Percentiles rank a stretch among this genome's conserved stretches.
These are phyloP conservation scores for Barbus barbus DNA, from an alignment of 2,113 vertebrate genomes.

Conservation along the genomic window DNA sequence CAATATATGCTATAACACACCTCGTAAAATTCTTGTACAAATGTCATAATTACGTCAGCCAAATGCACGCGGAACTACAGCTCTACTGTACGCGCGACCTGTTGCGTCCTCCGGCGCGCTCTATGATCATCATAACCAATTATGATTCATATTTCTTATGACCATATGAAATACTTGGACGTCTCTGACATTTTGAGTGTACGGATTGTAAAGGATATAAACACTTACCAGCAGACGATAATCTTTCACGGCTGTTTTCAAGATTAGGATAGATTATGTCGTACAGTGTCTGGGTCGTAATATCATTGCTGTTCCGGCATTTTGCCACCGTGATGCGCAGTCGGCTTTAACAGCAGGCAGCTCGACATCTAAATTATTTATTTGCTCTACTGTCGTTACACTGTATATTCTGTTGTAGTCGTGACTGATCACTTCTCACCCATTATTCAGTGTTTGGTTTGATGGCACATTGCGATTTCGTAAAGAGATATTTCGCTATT, in stretches of 20 bases:
- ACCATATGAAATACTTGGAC: conserved; percentile 62
- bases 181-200: conserved; percentile 50
- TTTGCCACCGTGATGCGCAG: conserved; percentile 76
- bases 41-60: conserved; percentile 50
- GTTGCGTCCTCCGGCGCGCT: conserved; percentile 73
- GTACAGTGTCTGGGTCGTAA: conserved; percentile 68
- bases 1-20: not conserved
- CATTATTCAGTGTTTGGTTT: conserved; percentile 53
- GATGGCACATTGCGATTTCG: conserved; percentile 50
- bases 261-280: conserved; percentile 51
- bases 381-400: conserved; percentile 47
- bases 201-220: not conserved
- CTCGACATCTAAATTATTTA: conserved; percentile 69
- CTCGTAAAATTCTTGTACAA: conserved; percentile 15
- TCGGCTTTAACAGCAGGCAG: conserved; percentile 58
- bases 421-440: conserved; percentile 49
- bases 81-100: conserved; percentile 78
- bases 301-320: conserved; percentile 70
- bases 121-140: conserved; percentile 80
- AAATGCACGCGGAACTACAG: conserved; percentile 56
- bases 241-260: conserved; percentile 61
- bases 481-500: conserved; percentile 54
- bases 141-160: conserved; percentile 81
- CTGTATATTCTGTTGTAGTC: conserved; percentile 35
- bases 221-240: conserved; percentile 71